A percentile compares a stretch with the other conserved stretches of the same genome.
These are phyloP conservation scores for Saccopteryx bilineata DNA, from an alignment of 2,113 vertebrate species.

Conservation along the genomic window DNA sequence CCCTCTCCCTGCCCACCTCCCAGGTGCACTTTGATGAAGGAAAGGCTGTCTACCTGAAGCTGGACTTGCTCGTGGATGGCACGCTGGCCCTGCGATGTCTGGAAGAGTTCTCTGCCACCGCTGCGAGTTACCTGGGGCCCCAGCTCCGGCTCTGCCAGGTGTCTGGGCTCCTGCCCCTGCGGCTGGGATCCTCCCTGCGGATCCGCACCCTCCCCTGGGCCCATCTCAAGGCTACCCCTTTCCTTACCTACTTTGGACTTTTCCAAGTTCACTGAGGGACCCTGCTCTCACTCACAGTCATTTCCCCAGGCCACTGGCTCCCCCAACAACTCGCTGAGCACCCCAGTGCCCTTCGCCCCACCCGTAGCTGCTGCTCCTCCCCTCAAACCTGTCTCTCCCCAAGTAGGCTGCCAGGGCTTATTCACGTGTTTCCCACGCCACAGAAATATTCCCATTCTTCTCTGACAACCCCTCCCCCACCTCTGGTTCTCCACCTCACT, in stretches of 20 bases:
- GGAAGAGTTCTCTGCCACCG: constrained; percentile 94
- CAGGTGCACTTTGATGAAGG: constrained; percentile 95
- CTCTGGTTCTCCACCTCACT: neutral
- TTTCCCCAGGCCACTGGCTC: neutral
- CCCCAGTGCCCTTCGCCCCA: neutral
- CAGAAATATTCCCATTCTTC: neutral
- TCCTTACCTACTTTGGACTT: constrained; percentile 94
- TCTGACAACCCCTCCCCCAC: neutral
- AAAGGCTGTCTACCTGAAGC: constrained; percentile 94
- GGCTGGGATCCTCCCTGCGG: constrained; percentile 89
- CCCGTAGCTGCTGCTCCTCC: constrained; percentile 21
- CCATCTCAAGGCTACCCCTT: constrained; percentile 90
- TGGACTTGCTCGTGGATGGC: constrained; percentile 91
- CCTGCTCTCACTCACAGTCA: neutral
- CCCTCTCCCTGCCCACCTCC: too few relatives aligned
- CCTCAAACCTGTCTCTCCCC: neutral
- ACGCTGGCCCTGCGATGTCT: constrained; percentile 91
- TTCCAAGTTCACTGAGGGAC: constrained; percentile 93
- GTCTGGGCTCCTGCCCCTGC: constrained; percentile 91
- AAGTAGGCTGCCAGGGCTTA: neutral
- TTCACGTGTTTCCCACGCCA: neutral
- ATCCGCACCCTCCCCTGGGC: constrained; percentile 90
- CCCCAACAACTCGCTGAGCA: constrained; percentile 1
- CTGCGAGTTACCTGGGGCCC: constrained; percentile 87
- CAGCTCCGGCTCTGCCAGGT: constrained; percentile 94